A percentile compares a stretch with the other conserved stretches of the same genome.
These are phyloP conservation scores for Tinea trinotella DNA, from an alignment of 2,888 invertebrate species.

Conservation along the genomic window DNA sequence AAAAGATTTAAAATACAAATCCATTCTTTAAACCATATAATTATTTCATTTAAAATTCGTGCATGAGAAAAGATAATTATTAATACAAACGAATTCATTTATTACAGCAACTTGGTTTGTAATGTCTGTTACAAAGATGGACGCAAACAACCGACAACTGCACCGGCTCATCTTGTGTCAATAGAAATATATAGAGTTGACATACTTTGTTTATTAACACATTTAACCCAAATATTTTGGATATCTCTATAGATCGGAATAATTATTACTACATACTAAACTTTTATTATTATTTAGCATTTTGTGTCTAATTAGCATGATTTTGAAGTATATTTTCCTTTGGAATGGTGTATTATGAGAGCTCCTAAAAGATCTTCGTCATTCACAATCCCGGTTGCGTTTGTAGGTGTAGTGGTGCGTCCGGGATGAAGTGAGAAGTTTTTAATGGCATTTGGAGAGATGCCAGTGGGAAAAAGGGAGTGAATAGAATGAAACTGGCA, in stretches of 20 bases:
- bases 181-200: constrained; percentile 9
- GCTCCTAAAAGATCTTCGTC: not conserved
- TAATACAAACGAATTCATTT: constrained; percentile 12
- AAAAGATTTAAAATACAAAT: no score
- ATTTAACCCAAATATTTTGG: no score
- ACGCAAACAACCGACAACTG: constrained; percentile 13
- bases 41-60: no score
- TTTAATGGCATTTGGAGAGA: constrained; percentile 34
- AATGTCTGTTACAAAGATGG: constrained; percentile 10
- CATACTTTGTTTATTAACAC: no score
- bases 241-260: no score
- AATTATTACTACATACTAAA: no score
- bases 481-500: constrained; percentile 22
- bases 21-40: no score
- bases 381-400: constrained; percentile 1
- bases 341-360: no score
- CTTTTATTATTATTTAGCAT: no score
- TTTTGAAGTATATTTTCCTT: no score
- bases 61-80: no score
- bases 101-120: constrained; percentile 5
- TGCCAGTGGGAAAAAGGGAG: constrained; percentile 28
- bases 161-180: constrained; percentile 14
- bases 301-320: no score
- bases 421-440: constrained; percentile 31
- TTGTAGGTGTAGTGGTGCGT: constrained; percentile 16